Evolutionary conservation across 2,888 invertebrate species (phyloP).

Genomic region (Eristalis intricaria): DNA sequence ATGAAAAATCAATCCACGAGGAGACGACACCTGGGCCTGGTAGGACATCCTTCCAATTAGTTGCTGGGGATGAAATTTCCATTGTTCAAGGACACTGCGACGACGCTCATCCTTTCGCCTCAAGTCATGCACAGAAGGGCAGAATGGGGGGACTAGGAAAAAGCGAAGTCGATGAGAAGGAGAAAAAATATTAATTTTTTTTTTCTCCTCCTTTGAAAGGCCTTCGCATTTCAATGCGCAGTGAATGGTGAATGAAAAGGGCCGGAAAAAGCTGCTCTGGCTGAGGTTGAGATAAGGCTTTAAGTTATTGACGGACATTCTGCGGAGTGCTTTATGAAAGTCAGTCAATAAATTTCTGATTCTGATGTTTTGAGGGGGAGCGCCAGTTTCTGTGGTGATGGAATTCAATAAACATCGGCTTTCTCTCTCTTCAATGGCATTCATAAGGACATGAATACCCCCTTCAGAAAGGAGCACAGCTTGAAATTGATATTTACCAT

Average conservation of each 20-base stretch:
- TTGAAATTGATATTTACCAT: not conserved
- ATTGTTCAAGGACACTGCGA: constrained; percentile 6
- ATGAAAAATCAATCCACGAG: not conserved
- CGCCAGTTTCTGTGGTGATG: not conserved
- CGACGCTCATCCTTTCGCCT: not conserved
- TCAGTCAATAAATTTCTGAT: not conserved
- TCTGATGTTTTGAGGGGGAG: not conserved
- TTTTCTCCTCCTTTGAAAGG: not conserved
- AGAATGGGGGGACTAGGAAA: not conserved
- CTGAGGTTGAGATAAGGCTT: not conserved
- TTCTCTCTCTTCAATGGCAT: too few relatives aligned
- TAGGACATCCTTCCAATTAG: constrained; percentile 15
- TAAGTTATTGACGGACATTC: not conserved
- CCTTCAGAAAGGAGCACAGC: too few relatives aligned
- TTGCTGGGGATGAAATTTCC: constrained; percentile 5
- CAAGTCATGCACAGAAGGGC: not conserved
- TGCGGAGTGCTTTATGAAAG: not conserved
- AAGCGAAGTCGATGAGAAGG: not conserved
- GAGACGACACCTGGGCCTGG: not conserved
- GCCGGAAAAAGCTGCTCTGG: not conserved
- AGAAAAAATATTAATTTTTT: not conserved
- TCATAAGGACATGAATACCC: too few relatives aligned
- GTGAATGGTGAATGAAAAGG: not conserved
- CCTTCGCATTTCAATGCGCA: not conserved
- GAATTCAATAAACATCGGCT: not conserved